These are phyloP conservation scores for Lathamus discolor DNA, from an alignment of 2,113 vertebrate species.

Conservation along the genomic window DNA sequence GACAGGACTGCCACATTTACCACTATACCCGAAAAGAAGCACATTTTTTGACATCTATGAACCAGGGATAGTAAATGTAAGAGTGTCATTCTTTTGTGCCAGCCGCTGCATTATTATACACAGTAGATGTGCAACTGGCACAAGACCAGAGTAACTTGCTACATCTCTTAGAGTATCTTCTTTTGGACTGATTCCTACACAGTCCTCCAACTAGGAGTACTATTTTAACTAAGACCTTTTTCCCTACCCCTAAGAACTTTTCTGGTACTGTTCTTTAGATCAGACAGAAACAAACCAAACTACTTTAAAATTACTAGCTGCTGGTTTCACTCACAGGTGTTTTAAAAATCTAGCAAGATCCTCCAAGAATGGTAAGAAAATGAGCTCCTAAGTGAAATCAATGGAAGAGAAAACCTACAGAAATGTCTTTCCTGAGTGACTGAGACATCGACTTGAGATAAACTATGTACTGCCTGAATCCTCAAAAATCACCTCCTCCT, in stretches of 20 bases:
- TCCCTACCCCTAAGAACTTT: neutral
- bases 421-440: neutral
- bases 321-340: neutral
- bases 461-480: neutral
- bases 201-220: neutral
- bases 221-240: neutral
- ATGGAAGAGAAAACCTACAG: neutral
- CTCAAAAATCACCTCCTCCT: neutral
- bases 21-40: neutral
- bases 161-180: neutral
- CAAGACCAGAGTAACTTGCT: neutral
- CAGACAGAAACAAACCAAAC: neutral
- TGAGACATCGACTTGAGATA: neutral
- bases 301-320: neutral
- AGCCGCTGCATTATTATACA: neutral
- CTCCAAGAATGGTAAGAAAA: neutral
- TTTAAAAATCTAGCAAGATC: neutral
- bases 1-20: neutral
- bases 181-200: neutral
- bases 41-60: neutral
- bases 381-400: neutral
- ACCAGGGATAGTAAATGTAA: neutral
- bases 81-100: neutral
- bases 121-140: neutral
- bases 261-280: neutral